Evolutionary conservation across 1,140 invertebrate species (phyloP), one percentile per base, ranked within the genome.

Genomic region (Sycophila sp.): DNA sequence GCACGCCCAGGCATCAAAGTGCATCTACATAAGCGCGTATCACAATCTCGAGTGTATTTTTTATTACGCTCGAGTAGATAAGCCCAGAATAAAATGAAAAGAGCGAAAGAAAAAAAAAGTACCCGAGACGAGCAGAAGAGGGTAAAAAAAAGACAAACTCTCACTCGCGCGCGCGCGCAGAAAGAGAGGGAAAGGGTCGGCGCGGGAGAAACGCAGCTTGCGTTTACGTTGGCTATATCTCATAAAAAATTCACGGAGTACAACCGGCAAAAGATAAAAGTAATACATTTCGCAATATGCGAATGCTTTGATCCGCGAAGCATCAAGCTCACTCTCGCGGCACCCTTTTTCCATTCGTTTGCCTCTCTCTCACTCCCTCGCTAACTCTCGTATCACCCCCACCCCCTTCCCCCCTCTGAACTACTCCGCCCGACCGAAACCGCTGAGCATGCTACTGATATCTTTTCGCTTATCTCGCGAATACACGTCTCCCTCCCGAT

Each of bases 281-380:
- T 73, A 77, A 77, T 75, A 78, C 65, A 68, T 77, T 78, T 73
- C 36, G 59, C 30, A 72, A 70, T 71, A 70, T 72, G 24, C n/a
- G 34, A 60, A 69, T 53, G 40, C 65, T 60, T 69, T 69, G 36
- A 69, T 53, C 58, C 58, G 11, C 22, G 45, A 51, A 15, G 56
- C 32, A 47, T 67, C n/a, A 38, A 58, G n/a, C 17, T n/a, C 47
- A 11, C n/a, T n/a, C 30, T 30, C n/a, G 6, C 2, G 1, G 32
- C 4, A n/a, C 17, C 32, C 24, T 49, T 51, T 51, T 28, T 38
- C 34, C 22, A 19, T 45, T 60, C 58, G 8, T 28, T 60, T 30
- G 3, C n/a, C n/a, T 26, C 22, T n/a, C 15, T 47, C 55, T 40
- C 19, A 11, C 38, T 62, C 7, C 45, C 40, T 32, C 24, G n/a